Base-by-base conservation (phyloP, 1,140 invertebrate species). In the Geopemphigus sp. region DNA sequence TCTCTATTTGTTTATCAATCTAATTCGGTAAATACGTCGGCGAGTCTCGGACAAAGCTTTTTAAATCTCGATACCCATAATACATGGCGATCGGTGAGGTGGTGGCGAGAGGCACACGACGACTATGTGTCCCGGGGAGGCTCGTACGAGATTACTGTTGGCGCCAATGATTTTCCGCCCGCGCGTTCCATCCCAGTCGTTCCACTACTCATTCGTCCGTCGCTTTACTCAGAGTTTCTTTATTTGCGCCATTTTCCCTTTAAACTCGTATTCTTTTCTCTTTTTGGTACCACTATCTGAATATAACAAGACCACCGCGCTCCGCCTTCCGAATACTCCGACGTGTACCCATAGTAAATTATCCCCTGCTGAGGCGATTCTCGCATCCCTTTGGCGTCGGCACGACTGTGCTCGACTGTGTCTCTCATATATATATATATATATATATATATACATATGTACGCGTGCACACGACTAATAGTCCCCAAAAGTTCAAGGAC, bases 141-240 rank as follows among this genome's bases (percentile, higher is more conserved):
- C 73, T 76, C 56, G 57, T 57, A 61, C 74, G 22, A 78, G 74
- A 78, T 78, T 78, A 78, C 45, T 78, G 74, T 63, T 78, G 74
- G 74, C 74, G 74, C 74, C 74, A 54, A 78, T 50, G 74, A 78
- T 57, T 54, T 29, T 54, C 68, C 68, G 47, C 47, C 22, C 39
- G 1, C 64, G 12, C 26, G 12, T 11, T 39, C 63, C 1, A 2
- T 63, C 8, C 19, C 5, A 14, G n/a, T n/a, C n/a, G n/a, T n/a
- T n/a, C 11, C 61, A 4, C 10, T n/a, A 11, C 22, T 15, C 39
- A 8, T 68, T n/a, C 66, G 22, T 24, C 45, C 45, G 45, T 47
- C 29, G n/a, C 14, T 50, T 32, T 66, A 12, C 45, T 24, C 45
- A 12, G 22, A 17, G 15, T 47, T 32, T 47, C 56, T 78, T 76